Evolutionary conservation across 2,888 invertebrate genomes (phyloP), one percentile per base, ranked within the genome.

Genomic region (Morpho achilles): DNA sequence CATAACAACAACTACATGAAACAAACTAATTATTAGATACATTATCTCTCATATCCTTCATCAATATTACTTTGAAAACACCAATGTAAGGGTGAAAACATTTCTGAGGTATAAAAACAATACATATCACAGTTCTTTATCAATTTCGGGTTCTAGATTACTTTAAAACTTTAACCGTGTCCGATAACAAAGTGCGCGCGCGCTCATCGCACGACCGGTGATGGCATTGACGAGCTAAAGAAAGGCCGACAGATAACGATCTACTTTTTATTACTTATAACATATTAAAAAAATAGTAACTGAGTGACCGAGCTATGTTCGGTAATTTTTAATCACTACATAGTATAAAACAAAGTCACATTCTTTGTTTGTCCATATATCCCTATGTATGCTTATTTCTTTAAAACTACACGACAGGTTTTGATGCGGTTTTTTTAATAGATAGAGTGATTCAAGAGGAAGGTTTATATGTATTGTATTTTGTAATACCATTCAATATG

Each of bases 1-100:
- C 1, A 16, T 16, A 16, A 16, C 16, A 16, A 16, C 1, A 16
- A 16, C 16, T 1, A 16, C 16, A 1, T 16, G 16, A 16, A 16
- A 16, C n/a, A 16, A 16, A 16, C 16, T 16, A 16, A 16, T 16
- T 16, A 16, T 16, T 16, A 16, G 16, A 16, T 16, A 16, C 1
- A 1, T 16, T 16, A 77, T 76, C 75, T 74, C 51, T 77, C 79
- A 60, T 76, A 79, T 61, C 74, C 73, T 51, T 84, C 83, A n/a
- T 74, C 76, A 39, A 63, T 59, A 1, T 67, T 69, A 46, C 72
- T 71, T 2, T 75, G 63, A 55, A 83, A 82, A 72, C 87, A 87
- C 81, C 84, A 85, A 0, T 82, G 79, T 54, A 88, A 82, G 8
- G 86, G 84, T 6, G 84, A 79, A 52, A 84, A 70, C 70, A 79